Base-by-base conservation (phyloP, 2,888 invertebrate species). In the Lasius fuliginosus region DNA sequence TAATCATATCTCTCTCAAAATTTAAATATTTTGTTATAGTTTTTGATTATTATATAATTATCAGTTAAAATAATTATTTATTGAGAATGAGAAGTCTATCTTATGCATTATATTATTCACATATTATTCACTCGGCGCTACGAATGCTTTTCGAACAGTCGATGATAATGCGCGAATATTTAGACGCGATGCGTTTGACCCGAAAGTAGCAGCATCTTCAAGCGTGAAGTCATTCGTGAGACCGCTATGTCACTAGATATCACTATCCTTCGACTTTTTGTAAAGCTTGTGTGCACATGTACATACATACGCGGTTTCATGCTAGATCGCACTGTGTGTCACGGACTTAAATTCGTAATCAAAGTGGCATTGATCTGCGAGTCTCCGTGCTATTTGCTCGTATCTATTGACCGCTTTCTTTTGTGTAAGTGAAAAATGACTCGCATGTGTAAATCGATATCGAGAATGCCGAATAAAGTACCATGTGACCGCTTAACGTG, bases 391-490 rank as follows among this genome's bases (percentile, higher is more conserved):
- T 46, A 75, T 23, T 15, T 75, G 30, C 18, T 33, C 42, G 33
- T 65, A 49, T 74, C 12, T 49, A 65, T 23, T 5, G 36, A 75
- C 23, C 23, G 18, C 42, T 33, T 75, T 67, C 46, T 75, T 65
- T 49, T 49, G 8, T 23, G 42, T 23, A 36, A 67, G 23, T 67
- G 65, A 75, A 74, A 74, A 65, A 67, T 65, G n/a, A 67, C 40
- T 53, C 67, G 36, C 67, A n/a, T 49, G 30, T 15, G 33, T 46
- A 75, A 77, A 71, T 77, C 56, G 69, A 77, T 77, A 77, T 77
- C 71, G 56, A 30, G 30, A 77, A 56, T 69, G 56, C 71, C 42
- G 30, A 42, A 69, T 69, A 53, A 77, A 77, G 69, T 69, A 69
- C 69, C 69, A 56, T 69, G 69, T 40, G 27, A 77, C 68, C 36